Evolutionary conservation across 2,113 vertebrate genomes (phyloP), one percentile per base, ranked within the genome.

Genomic region (Chlorodrepanis virens): DNA sequence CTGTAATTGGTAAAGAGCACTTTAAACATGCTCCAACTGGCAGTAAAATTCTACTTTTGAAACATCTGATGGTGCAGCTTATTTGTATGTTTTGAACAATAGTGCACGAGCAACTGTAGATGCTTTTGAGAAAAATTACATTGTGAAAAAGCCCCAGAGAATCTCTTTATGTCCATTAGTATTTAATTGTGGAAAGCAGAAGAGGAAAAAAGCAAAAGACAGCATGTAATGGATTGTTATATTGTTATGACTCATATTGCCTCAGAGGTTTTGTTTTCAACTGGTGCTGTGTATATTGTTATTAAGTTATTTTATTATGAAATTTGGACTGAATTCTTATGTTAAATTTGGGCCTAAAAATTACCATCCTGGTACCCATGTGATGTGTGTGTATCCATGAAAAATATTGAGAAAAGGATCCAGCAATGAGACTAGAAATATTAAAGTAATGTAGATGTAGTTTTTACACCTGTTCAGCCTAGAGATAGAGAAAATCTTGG

Each of bases 171-270:
- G 91, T 82, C 64, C 86, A 93, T 96, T 95, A 97, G 80, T 85
- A 67, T 92, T 94, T 89, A 97, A 97, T 75, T 95, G 89, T 81
- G 91, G 60, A 92, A 94, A 52, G 40, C 64, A 94, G 72, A 89
- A 78, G 52, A 72, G 64, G 35, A 22, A 57, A 93, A 94, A 97
- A 84, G 19, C 35, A 63, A 78, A 93, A 40, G 64, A 71, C 39
- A 78, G n/a, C 37, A 93, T 94, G 44, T 82, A 92, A 95, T 93
- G 80, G 86, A 60, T 94, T 0, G 0, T 88, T 94, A 78, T 78
- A 78, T 93, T 3, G 2, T 68, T 93, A 85, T 94, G 95, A 90
- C 50, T 94, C 92, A 90, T 85, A 15, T 63, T 92, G 80, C 59
- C 63, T 92, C 71, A 79, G 91, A 93, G 85, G 40, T 13, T 88